A percentile compares a stretch with the other conserved stretches of the same genome.
These are phyloP conservation scores for Oxyruncus cristatus DNA, from an alignment of 2,113 vertebrate species.

Conservation along the genomic window DNA sequence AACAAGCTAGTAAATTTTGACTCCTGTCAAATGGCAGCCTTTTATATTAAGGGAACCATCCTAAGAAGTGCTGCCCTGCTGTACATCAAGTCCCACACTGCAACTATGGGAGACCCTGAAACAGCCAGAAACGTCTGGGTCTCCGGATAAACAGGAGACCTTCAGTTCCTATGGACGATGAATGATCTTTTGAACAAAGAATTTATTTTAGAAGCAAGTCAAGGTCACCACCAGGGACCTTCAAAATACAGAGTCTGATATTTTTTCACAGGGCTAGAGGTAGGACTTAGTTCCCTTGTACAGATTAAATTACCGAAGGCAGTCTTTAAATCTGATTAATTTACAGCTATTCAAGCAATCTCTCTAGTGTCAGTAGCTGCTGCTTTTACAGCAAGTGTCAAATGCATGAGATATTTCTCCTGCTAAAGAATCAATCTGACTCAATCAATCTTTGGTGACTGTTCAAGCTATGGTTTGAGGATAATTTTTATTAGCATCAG, in stretches of 20 bases:
- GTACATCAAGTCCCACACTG: background rate
- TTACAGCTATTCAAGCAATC: slow-evolving; percentile 50
- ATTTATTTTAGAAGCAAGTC: slow-evolving; percentile 43
- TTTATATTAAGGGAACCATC: background rate
- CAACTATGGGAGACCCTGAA: slow-evolving; percentile 14
- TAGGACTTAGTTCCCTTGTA: background rate
- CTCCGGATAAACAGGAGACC: background rate
- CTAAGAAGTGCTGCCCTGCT: background rate
- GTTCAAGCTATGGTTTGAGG: background rate
- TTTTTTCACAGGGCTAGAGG: background rate
- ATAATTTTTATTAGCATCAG: background rate
- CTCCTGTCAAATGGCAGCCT: slow-evolving; percentile 6
- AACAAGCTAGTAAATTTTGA: slow-evolving; percentile 38
- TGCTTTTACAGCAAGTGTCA: slow-evolving; percentile 44
- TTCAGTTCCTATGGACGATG: background rate
- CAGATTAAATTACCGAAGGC: slow-evolving; percentile 39
- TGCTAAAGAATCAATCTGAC: slow-evolving; percentile 15
- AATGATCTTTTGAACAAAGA: slow-evolving; percentile 37
- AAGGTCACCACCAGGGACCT: slow-evolving; percentile 19
- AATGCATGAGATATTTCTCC: slow-evolving; percentile 33
- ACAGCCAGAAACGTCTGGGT: background rate
- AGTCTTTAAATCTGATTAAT: slow-evolving; percentile 57
- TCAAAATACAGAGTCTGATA: background rate
- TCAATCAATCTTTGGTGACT: slow-evolving; percentile 1
- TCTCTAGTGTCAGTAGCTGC: background rate